Conservation (phyloP, 2,113 vertebrate genomes). For the Atrichornis clamosus region DNA sequence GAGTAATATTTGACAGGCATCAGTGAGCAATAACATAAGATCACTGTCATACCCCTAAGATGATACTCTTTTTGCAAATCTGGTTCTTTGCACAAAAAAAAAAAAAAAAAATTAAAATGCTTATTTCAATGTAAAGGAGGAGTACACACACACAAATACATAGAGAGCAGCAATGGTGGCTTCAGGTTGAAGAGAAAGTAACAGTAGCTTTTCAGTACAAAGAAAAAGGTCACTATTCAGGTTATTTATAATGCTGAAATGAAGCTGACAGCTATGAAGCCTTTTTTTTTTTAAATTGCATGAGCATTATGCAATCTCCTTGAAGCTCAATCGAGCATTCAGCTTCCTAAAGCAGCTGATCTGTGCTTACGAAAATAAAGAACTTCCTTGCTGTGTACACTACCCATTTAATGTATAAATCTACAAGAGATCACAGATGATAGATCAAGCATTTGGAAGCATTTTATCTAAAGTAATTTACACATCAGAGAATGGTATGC, state of each 20-base stretch:
- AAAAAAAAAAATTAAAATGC: neutral
- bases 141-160: neutral
- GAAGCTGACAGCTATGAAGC: conserved; percentile 39
- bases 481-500: neutral
- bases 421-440: conserved; percentile 40
- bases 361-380: conserved; percentile 60
- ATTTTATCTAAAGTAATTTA: neutral
- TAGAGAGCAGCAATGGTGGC: neutral
- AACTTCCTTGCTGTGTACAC: conserved; percentile 59
- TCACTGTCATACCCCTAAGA: neutral
- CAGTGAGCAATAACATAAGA: neutral
- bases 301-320: conserved; percentile 67
- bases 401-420: conserved; percentile 46
- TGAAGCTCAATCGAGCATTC: conserved; percentile 59
- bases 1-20: neutral
- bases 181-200: neutral
- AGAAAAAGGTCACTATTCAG: conserved; percentile 44
- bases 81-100: neutral
- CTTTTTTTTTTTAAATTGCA: conserved; percentile 9
- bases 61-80: neutral
- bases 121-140: neutral
- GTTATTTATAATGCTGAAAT: conserved; percentile 53
- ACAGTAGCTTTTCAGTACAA: neutral
- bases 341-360: neutral
- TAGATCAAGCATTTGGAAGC: neutral